Base-by-base conservation (phyloP, 2,888 invertebrate genomes). In the Nomada fabriciana region DNA sequence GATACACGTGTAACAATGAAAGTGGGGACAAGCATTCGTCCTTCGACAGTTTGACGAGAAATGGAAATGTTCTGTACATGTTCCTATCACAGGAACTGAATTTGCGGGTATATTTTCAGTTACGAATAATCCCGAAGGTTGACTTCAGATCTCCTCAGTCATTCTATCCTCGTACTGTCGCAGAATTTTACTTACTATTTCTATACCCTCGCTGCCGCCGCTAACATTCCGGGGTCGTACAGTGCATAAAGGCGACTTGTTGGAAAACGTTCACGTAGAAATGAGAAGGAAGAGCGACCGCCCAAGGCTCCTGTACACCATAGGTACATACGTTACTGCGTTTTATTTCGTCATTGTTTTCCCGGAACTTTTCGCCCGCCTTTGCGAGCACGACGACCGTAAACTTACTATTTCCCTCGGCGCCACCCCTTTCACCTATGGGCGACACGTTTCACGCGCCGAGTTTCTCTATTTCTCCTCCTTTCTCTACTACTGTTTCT, bases 321-420 rank as follows among this genome's bases (percentile, higher is more conserved):
- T 70, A 60, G 81, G 55, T 83, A 84, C 82, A 88, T 87, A 86
- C 83, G 80, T 88, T 88, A 85, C 80, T 75, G 52, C 80, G 75
- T 81, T 88, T 88, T 87, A 85, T 80, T 83, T 80, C 82, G 85
- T 87, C 89, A 88, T 88, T 88, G 87, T 87, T 87, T 87, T 79
- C 80, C 78, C 75, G 70, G 75, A 84, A 88, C 78, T 87, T 87
- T 85, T 82, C 85, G 75, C 65, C 81, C 82, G 74, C 63, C 63
- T 77, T 72, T 47, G 74, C 82, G 74, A 73, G 60, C 76, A 60
- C 55, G 64, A 29, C 69, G 72, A 68, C 83, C 74, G 75, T 86
- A 83, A 86, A 86, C 84, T 86, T 82, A 68, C 78, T 60, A 78
- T 86, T 88, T 85, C 64, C 76, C 80, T 53, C 79, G 75, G 63